Conservation (phyloP, 2,797 vertebrate genomes). For the Pangasius macronema region DNA sequence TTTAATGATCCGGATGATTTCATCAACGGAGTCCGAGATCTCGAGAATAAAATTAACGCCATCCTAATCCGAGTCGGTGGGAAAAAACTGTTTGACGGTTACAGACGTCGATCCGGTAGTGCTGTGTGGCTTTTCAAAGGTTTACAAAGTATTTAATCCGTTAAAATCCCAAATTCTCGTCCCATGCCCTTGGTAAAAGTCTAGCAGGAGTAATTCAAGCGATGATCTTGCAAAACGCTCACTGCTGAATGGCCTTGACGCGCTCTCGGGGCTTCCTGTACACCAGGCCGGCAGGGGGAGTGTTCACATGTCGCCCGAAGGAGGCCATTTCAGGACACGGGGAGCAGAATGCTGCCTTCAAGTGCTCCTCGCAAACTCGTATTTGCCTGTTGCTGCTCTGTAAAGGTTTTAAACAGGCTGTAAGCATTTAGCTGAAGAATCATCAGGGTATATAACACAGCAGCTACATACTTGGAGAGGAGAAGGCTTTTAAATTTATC, state of each 20-base stretch:
- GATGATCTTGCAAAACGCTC: slow-evolving; percentile 39
- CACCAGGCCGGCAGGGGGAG: slow-evolving; percentile 44
- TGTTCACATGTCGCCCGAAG: not conserved
- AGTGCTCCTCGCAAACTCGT: not conserved
- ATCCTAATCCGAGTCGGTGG: slow-evolving; percentile 58
- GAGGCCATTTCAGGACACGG: slow-evolving; percentile 1
- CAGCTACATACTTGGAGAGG: not conserved
- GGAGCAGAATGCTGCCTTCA: not conserved
- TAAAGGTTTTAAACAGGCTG: not conserved
- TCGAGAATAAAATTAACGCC: slow-evolving; percentile 81
- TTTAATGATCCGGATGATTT: slow-evolving; percentile 77
- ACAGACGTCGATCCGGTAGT: not conserved
- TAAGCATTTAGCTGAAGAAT: not conserved
- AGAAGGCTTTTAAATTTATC: not conserved
- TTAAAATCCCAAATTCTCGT: slow-evolving; percentile 41
- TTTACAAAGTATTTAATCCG: not conserved
- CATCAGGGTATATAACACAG: not conserved
- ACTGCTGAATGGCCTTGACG: slow-evolving; percentile 10
- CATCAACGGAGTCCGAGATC: slow-evolving; percentile 72
- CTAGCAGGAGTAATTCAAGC: slow-evolving; percentile 56
- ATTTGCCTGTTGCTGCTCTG: not conserved
- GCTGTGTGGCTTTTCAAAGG: slow-evolving; percentile 13
- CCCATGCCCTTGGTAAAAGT: slow-evolving; percentile 67
- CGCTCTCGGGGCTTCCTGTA: slow-evolving; percentile 53
- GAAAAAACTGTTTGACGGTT: not conserved